Conservation (phyloP, 2,113 vertebrate species). For the Microtus pennsylvanicus region DNA sequence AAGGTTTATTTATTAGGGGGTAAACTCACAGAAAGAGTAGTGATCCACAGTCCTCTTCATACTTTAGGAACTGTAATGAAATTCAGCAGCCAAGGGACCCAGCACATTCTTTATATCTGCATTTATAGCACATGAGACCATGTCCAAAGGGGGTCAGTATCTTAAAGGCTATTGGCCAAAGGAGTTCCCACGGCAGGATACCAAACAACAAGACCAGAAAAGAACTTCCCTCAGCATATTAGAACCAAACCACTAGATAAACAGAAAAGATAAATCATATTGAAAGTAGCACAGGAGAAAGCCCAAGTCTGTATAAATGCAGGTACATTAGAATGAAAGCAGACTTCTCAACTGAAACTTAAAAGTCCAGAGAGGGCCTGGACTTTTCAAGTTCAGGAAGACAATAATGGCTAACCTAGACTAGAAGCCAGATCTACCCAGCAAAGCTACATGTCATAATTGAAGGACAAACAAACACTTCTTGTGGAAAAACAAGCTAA, state of each 20-base stretch:
- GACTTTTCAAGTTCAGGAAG: neutral
- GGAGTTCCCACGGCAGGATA: too few species aligned
- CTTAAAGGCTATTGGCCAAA: too few species aligned
- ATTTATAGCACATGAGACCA: too few species aligned
- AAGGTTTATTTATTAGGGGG: too few species aligned
- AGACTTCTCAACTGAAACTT: neutral
- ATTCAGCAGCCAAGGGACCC: too few species aligned
- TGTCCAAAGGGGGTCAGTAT: too few species aligned
- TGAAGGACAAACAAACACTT: neutral
- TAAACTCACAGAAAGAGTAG: too few species aligned
- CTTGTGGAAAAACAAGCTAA: neutral
- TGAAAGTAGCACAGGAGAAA: neutral
- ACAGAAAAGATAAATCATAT: neutral
- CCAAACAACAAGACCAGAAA: neutral
- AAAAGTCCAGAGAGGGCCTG: neutral
- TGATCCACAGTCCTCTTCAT: too few species aligned
- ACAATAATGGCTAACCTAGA: neutral
- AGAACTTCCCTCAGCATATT: neutral
- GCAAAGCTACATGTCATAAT: neutral
- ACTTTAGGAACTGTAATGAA: too few species aligned
- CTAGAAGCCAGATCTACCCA: neutral
- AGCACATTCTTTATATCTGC: too few species aligned
- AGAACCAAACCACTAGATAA: neutral
- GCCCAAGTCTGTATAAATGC: too few species aligned
- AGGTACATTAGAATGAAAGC: neutral